Percentiles rank a stretch among this genome's conserved stretches.
phyloP scores from a whole-genome alignment of 2,888 invertebrate genomes.

The Abrostola tripartita region DNA sequence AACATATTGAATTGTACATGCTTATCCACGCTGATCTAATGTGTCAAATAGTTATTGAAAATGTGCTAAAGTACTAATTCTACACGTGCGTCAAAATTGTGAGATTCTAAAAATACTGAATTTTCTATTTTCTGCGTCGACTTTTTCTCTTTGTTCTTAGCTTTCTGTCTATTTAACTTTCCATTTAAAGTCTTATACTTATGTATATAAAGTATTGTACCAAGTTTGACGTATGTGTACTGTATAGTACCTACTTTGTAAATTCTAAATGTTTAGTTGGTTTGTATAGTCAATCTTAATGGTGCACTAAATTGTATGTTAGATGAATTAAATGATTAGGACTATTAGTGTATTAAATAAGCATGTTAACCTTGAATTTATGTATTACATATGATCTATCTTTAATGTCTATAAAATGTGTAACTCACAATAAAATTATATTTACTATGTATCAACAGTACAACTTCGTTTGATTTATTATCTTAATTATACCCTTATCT shows the following conservation, averaged over 20 bases:
- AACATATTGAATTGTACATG: background rate
- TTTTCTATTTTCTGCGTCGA: background rate
- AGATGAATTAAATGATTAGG: background rate
- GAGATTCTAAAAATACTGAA: background rate
- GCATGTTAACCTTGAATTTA: background rate
- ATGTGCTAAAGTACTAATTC: background rate
- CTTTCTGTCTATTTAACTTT: background rate
- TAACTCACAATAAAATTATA: slow-evolving; percentile 19
- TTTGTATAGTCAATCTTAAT: background rate
- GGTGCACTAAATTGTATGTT: slow-evolving; percentile 4
- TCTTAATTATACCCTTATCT: background rate
- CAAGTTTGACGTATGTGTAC: background rate
- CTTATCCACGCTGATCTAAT: background rate
- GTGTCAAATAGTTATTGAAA: background rate
- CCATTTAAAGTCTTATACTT: background rate
- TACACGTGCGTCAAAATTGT: slow-evolving; percentile 15
- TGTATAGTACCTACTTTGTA: background rate
- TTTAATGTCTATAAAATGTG: slow-evolving; percentile 21
- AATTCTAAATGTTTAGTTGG: background rate
- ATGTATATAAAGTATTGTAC: background rate
- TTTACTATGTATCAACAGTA: slow-evolving; percentile 18
- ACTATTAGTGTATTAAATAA: background rate
- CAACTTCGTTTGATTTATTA: slow-evolving; percentile 15
- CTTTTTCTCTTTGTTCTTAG: background rate
- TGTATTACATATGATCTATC: slow-evolving; percentile 6